Evolutionary conservation across 2,888 invertebrate species (phyloP).

Genomic region (Nemotelus nigrinus): DNA sequence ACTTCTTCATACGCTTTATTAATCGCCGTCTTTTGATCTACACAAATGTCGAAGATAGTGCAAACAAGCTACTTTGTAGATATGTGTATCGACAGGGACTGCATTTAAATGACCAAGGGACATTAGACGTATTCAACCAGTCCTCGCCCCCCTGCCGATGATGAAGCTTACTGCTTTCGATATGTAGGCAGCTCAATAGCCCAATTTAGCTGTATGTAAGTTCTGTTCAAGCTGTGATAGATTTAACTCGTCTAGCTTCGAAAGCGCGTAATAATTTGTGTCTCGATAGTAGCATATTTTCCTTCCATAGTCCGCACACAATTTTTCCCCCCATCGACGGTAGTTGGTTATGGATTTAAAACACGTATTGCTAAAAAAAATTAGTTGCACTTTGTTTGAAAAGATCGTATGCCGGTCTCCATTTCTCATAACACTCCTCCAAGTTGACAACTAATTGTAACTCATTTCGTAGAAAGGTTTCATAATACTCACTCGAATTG

Average conservation of each 20-base stretch:
- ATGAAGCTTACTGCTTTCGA: conserved; percentile 78
- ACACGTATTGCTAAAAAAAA: conserved; percentile 90
- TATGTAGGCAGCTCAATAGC: conserved; percentile 90
- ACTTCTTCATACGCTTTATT: too few species aligned
- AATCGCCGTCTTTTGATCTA: conserved; percentile 74
- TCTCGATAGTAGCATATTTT: conserved; percentile 76
- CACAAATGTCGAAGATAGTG: conserved; percentile 82
- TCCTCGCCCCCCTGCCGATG: conserved; percentile 72
- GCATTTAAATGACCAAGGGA: conserved; percentile 88
- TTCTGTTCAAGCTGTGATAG: conserved; percentile 73
- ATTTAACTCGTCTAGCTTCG: conserved; percentile 75
- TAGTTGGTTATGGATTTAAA: conserved; percentile 88
- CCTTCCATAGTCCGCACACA: conserved; percentile 83
- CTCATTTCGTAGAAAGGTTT: conserved; percentile 76
- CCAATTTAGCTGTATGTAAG: conserved; percentile 80
- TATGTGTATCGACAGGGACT: conserved; percentile 96
- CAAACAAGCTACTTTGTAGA: conserved; percentile 87
- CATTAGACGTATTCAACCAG: conserved; percentile 98
- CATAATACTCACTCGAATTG: too few species aligned
- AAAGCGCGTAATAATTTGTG: conserved; percentile 80
- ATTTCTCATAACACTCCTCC: conserved; percentile 74
- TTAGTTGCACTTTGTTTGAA: conserved; percentile 76
- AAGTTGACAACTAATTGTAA: conserved; percentile 81
- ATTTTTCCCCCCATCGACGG: conserved; percentile 89
- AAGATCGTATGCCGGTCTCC: conserved; percentile 78